Evolutionary conservation across 2,888 invertebrate species (phyloP).

Genomic region (Tenthredo livida): DNA sequence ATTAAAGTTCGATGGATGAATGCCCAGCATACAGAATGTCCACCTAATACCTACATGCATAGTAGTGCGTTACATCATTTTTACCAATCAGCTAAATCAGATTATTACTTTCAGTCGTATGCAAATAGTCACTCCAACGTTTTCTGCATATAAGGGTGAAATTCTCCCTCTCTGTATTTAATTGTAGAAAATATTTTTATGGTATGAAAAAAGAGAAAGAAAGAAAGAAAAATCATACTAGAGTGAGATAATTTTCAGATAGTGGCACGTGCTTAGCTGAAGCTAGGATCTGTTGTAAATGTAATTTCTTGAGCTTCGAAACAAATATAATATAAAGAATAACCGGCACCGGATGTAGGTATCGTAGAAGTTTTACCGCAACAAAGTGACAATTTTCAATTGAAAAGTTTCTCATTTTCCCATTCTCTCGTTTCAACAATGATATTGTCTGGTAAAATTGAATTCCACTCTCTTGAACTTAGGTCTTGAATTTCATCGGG

Average conservation of each 20-base stretch:
- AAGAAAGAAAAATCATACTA: not conserved
- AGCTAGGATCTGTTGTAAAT: not conserved
- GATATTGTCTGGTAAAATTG: constrained; percentile 41
- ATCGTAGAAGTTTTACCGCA: not conserved
- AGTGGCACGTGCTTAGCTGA: not conserved
- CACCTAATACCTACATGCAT: not conserved
- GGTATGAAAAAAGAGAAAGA: not conserved
- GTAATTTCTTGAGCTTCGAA: not conserved
- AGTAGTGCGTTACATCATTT: not conserved
- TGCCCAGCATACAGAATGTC: not conserved
- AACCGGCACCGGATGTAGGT: not conserved
- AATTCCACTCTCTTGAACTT: constrained; percentile 7
- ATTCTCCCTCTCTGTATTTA: not conserved
- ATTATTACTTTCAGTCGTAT: not conserved
- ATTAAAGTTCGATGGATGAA: constrained; percentile 30
- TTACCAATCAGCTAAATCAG: not conserved
- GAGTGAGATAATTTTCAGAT: not conserved
- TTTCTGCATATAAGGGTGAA: not conserved
- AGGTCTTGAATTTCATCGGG: constrained; percentile 3
- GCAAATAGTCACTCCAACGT: not conserved
- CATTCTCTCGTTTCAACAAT: not conserved
- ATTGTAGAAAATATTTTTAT: not conserved
- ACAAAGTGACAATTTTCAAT: constrained; percentile 33
- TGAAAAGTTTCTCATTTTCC: constrained; percentile 24
- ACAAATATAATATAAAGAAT: constrained; percentile 5